These are phyloP conservation scores for Typhlomys cinereus DNA, from an alignment of 2,113 vertebrate species.

Conservation along the genomic window DNA sequence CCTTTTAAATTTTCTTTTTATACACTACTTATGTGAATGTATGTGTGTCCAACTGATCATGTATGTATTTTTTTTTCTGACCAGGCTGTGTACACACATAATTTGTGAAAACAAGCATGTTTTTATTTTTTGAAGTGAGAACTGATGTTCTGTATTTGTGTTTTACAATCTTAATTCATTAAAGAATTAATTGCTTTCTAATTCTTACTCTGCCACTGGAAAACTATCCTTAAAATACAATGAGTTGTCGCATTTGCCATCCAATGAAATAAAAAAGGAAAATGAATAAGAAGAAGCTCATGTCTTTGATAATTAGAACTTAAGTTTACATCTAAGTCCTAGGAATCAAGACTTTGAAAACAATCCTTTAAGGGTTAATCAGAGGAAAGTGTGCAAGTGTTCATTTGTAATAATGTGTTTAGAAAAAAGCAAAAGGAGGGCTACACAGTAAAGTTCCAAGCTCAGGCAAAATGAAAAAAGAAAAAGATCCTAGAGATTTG, in stretches of 20 bases:
- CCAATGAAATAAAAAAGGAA: constrained; percentile 18
- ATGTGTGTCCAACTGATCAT: neutral
- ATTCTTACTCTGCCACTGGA: constrained; percentile 8
- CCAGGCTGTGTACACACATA: neutral
- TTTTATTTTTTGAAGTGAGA: neutral
- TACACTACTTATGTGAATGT: neutral
- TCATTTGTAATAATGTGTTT: constrained; percentile 48
- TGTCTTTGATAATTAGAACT: constrained; percentile 55
- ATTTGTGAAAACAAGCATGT: neutral
- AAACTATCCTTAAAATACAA: constrained; percentile 37
- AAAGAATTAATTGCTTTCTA: constrained; percentile 1
- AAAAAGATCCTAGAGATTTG: neutral
- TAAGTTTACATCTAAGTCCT: constrained; percentile 54
- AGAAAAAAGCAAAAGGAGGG: constrained; percentile 40
- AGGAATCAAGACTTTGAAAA: constrained; percentile 63
- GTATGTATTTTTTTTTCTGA: neutral
- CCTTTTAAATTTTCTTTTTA: neutral
- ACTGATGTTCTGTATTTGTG: neutral
- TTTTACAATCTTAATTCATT: constrained; percentile 29
- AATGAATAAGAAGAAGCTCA: neutral
- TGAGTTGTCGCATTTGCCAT: constrained; percentile 42
- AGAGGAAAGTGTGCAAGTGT: constrained; percentile 47
- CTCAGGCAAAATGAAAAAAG: neutral
- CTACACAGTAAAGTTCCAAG: neutral
- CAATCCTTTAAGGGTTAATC: constrained; percentile 59